Evolutionary conservation across 2,113 vertebrate genomes (phyloP).

Genomic region (Sturnira hondurensis): DNA sequence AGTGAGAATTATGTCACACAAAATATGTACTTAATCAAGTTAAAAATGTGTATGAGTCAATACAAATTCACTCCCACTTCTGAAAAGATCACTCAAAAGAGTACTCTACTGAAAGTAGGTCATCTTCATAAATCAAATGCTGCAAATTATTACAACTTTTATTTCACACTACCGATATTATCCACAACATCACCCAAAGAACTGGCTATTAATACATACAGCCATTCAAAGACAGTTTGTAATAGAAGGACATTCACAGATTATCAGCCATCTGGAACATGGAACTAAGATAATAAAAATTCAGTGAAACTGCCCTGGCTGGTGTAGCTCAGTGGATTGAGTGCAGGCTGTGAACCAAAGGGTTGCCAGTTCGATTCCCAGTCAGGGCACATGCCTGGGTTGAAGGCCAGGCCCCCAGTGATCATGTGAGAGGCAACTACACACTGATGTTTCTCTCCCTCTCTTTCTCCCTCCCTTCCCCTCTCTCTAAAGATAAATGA

Average conservation of each 20-base stretch:
- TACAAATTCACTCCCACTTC: conserved; percentile 18
- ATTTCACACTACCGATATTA: not conserved
- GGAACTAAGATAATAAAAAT: not conserved
- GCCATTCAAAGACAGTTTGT: not conserved
- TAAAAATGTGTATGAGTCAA: conserved; percentile 34
- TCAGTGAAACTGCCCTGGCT: not conserved
- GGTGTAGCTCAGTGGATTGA: no score
- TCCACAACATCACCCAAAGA: not conserved
- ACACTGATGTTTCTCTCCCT: no score
- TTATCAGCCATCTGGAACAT: not conserved
- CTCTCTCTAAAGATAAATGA: no score
- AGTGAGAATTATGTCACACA: not conserved
- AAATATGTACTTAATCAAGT: conserved; percentile 36
- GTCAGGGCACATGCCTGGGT: no score
- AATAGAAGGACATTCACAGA: not conserved
- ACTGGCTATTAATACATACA: not conserved
- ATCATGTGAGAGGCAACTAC: no score
- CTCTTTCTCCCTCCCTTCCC: no score
- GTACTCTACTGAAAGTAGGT: conserved; percentile 37
- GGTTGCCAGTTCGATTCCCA: no score
- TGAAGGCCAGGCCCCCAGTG: no score
- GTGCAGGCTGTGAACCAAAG: no score
- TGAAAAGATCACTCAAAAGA: conserved; percentile 7
- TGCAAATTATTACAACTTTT: not conserved
- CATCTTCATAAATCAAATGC: not conserved